Evolutionary conservation across 2,797 vertebrate genomes (phyloP).

Genomic region (Tamandua tetradactyla): DNA sequence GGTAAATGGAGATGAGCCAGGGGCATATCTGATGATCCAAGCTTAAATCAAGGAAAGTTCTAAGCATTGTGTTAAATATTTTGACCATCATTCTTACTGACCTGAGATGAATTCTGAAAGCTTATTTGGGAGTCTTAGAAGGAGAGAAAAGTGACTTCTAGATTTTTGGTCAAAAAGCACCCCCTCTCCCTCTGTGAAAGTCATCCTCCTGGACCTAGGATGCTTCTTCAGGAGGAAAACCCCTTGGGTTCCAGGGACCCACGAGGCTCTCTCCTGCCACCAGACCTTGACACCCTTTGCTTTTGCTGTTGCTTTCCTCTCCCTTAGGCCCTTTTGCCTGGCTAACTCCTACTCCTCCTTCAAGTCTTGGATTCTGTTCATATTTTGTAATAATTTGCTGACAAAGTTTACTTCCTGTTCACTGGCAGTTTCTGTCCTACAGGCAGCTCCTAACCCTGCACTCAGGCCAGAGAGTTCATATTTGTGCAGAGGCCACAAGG

Average conservation of each 20-base stretch:
- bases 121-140: background rate
- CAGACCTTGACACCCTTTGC: background rate
- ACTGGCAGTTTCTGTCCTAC: background rate
- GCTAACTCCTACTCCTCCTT: background rate
- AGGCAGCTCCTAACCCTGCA: background rate
- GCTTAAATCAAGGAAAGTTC: background rate
- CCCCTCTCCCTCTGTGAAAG: background rate
- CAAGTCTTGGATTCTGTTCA: background rate
- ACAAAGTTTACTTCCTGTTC: background rate
- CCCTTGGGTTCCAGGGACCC: background rate
- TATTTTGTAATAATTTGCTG: background rate
- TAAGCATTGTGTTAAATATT: background rate
- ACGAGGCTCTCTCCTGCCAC: background rate
- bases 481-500: background rate
- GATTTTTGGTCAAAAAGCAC: background rate
- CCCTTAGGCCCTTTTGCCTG: background rate
- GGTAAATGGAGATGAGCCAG: background rate
- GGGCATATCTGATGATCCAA: background rate
- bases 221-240: background rate
- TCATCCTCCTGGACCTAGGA: background rate
- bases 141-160: background rate
- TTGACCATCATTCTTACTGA: background rate
- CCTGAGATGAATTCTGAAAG: background rate
- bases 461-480: background rate
- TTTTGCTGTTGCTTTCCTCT: background rate